These are phyloP conservation scores for Tiliacea aurago DNA, from an alignment of 2,888 invertebrate genomes.

Conservation along the genomic window DNA sequence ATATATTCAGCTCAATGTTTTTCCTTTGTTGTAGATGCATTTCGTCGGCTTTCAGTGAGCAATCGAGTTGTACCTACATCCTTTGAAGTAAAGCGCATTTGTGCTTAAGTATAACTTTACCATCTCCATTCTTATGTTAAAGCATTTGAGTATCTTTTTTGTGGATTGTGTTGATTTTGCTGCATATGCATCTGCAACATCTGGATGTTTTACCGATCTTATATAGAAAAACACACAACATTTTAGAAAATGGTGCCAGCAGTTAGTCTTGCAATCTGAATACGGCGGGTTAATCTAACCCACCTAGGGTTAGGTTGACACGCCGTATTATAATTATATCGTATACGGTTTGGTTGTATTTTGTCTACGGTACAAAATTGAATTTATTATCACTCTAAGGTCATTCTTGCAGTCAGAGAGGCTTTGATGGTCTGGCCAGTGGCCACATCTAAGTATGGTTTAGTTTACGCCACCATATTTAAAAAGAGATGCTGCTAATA, in stretches of 20 bases:
- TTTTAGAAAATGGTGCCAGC: background rate
- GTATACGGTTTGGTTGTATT: no score
- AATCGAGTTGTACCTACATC: background rate
- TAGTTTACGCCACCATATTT: background rate
- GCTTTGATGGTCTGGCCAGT: background rate
- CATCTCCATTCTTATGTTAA: background rate
- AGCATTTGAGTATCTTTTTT: background rate
- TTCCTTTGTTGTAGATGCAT: slow-evolving; percentile 31
- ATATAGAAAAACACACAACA: background rate
- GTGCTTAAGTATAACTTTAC: background rate
- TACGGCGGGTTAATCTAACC: background rate
- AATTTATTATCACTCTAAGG: no score
- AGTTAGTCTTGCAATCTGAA: background rate
- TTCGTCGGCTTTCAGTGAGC: slow-evolving; percentile 8
- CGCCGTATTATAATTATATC: no score
- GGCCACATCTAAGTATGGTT: background rate
- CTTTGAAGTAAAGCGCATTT: background rate
- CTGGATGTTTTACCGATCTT: background rate
- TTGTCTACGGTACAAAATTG: background rate
- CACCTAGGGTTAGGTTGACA: no score
- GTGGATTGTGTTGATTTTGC: background rate
- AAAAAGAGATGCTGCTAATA: no score
- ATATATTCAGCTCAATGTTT: slow-evolving; percentile 5
- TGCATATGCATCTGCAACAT: background rate
- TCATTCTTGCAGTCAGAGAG: no score